A percentile compares a stretch with the other conserved stretches of the same genome.
Evolutionary conservation across 2,888 invertebrate species (phyloP).

Genomic region (Drosophila emarginata): DNA sequence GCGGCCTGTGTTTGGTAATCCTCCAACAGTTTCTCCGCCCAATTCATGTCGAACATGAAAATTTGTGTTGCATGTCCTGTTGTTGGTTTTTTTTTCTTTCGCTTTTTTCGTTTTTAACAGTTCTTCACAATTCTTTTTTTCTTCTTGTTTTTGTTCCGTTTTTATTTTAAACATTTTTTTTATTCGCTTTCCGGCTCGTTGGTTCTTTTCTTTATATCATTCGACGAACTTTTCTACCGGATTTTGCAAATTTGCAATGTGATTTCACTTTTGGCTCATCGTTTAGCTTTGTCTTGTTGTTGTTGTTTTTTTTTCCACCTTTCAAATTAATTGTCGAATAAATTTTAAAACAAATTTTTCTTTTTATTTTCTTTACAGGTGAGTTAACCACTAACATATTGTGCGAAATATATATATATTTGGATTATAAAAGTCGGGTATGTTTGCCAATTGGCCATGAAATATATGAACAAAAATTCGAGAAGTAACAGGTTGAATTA

Average conservation of each 20-base stretch:
- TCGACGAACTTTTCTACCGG: constrained; percentile 6
- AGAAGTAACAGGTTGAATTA: too few relatives aligned
- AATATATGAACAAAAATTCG: not conserved
- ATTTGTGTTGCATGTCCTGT: constrained; percentile 64
- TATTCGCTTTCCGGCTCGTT: constrained; percentile 53
- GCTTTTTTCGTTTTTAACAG: constrained; percentile 8
- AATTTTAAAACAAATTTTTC: constrained; percentile 10
- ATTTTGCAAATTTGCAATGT: constrained; percentile 28
- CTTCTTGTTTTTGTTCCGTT: constrained; percentile 33
- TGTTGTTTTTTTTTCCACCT: constrained; percentile 31
- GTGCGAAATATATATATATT: not conserved
- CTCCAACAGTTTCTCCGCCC: constrained; percentile 38
- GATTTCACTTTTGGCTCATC: constrained; percentile 30
- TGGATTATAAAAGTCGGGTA: not conserved
- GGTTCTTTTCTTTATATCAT: constrained; percentile 26
- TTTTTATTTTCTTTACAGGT: constrained; percentile 53
- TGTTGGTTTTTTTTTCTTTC: constrained; percentile 26
- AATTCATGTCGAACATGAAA: constrained; percentile 67
- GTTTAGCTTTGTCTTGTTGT: constrained; percentile 25
- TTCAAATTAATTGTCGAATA: constrained; percentile 21
- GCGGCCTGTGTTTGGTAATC: not conserved
- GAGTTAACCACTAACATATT: constrained; percentile 26
- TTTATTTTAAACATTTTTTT: constrained; percentile 31
- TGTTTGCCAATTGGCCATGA: not conserved
- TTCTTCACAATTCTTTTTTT: constrained; percentile 9